Conservation (phyloP, 2,888 invertebrate genomes). For the Synanthedon formicaeformis region DNA sequence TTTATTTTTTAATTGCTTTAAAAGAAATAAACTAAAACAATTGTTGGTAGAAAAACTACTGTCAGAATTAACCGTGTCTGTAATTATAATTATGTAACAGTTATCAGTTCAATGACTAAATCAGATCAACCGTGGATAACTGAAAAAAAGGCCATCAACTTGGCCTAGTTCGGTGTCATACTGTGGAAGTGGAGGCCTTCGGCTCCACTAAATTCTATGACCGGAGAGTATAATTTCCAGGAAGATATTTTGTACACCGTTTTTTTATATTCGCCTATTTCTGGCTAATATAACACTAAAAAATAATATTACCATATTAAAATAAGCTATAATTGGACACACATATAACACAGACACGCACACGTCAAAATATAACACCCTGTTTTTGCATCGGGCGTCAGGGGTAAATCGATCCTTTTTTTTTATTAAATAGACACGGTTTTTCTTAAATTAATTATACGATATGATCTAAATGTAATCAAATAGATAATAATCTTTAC, state of each 20-base stretch:
- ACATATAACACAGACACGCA: too few relatives aligned
- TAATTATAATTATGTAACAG: constrained; percentile 9
- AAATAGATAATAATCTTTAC: too few relatives aligned
- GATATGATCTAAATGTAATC: background rate
- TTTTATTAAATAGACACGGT: too few relatives aligned
- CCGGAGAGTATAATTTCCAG: background rate
- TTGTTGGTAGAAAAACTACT: constrained; percentile 2
- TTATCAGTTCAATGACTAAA: constrained; percentile 29
- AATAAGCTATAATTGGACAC: too few relatives aligned
- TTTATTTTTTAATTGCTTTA: background rate
- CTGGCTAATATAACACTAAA: background rate
- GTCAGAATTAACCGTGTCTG: constrained; percentile 3
- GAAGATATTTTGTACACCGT: too few relatives aligned
- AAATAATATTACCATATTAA: too few relatives aligned
- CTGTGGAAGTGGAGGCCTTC: constrained; percentile 34
- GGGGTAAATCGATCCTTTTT: too few relatives aligned
- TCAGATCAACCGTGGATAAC: constrained; percentile 1
- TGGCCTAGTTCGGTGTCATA: constrained; percentile 52
- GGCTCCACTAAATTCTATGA: constrained; percentile 11
- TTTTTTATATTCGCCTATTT: too few relatives aligned
- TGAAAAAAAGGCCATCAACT: constrained; percentile 56
- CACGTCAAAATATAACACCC: too few relatives aligned
- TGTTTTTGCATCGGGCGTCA: too few relatives aligned
- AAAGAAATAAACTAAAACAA: constrained; percentile 5
- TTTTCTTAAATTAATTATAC: too few relatives aligned